Evolutionary conservation across 1,140 invertebrate genomes (phyloP).

Genomic region (Drosophila trapezifrons): DNA sequence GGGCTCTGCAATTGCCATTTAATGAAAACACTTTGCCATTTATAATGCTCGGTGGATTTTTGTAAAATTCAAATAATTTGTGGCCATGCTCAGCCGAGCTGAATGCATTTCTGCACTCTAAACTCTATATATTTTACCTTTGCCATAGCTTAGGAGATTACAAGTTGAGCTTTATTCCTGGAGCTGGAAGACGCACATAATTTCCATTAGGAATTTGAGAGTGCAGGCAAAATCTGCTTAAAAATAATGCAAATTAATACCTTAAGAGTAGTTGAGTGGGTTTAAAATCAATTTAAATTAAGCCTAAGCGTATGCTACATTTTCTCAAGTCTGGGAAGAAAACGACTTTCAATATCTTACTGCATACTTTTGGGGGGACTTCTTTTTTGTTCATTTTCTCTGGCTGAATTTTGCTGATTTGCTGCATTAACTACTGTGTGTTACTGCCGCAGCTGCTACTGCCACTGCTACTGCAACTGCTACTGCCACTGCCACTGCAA

Average conservation of each 20-base stretch:
- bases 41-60: conserved; percentile 24
- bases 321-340: not conserved
- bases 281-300: not conserved
- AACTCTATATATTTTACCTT: too few relatives aligned
- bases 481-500: conserved; percentile 1
- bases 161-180: conserved; percentile 4
- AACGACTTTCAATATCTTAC: too few relatives aligned
- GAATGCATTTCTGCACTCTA: conserved; percentile 24
- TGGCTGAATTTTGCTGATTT: conserved; percentile 27
- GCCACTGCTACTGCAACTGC: conserved; percentile 2
- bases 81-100: conserved; percentile 38
- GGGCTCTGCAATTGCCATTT: conserved; percentile 30
- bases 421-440: not conserved
- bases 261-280: too few relatives aligned
- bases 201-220: too few relatives aligned
- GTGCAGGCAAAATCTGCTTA: too few relatives aligned
- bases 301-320: not conserved
- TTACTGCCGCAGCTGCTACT: conserved; percentile 14
- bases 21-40: conserved; percentile 49
- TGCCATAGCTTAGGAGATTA: conserved; percentile 4
- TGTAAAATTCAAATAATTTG: conserved; percentile 27
- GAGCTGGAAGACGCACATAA: not conserved
- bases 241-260: not conserved
- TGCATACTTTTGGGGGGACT: too few relatives aligned
- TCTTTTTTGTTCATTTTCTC: conserved; percentile 10